Percentiles rank a stretch among this genome's conserved stretches.
Conservation (phyloP, 2,797 vertebrate genomes). For the Alfaro cultratus region DNA sequence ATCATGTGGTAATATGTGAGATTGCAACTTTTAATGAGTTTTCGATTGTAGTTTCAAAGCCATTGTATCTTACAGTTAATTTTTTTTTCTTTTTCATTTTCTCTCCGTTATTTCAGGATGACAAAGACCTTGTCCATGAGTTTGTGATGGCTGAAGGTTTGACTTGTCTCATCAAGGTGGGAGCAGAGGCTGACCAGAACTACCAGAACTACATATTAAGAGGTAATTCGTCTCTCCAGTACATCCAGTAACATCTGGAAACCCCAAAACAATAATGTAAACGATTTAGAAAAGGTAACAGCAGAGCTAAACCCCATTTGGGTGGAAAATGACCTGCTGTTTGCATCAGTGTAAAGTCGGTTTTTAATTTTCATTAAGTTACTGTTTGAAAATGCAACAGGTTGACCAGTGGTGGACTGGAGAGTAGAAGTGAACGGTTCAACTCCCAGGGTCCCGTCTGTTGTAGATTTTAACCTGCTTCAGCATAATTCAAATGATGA, state of each 20-base stretch:
- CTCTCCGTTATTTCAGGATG: constrained; percentile 81
- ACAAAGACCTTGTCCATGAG: constrained; percentile 97
- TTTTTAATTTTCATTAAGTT: too few relatives aligned
- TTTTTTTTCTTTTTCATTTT: background rate
- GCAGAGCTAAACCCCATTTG: background rate
- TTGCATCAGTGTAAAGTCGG: background rate
- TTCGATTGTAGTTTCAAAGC: background rate
- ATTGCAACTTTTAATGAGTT: background rate
- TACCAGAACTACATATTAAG: constrained; percentile 98
- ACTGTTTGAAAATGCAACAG: background rate
- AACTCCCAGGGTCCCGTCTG: background rate
- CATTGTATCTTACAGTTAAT: background rate
- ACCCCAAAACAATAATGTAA: background rate
- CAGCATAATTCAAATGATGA: background rate
- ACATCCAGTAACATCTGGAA: background rate
- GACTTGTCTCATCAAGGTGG: constrained; percentile 95
- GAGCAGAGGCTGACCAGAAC: constrained; percentile 95
- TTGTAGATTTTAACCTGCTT: background rate
- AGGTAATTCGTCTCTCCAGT: constrained; percentile 74
- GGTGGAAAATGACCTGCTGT: background rate
- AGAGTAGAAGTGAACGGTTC: background rate
- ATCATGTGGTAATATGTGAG: constrained; percentile 39
- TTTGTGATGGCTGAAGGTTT: constrained; percentile 95
- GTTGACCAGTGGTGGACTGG: background rate
- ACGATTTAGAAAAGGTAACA: background rate